A percentile compares a stretch with the other conserved stretches of the same genome.
phyloP scores from a whole-genome alignment of 2,888 invertebrate genomes.

The Lasioglossum leucozonium region DNA sequence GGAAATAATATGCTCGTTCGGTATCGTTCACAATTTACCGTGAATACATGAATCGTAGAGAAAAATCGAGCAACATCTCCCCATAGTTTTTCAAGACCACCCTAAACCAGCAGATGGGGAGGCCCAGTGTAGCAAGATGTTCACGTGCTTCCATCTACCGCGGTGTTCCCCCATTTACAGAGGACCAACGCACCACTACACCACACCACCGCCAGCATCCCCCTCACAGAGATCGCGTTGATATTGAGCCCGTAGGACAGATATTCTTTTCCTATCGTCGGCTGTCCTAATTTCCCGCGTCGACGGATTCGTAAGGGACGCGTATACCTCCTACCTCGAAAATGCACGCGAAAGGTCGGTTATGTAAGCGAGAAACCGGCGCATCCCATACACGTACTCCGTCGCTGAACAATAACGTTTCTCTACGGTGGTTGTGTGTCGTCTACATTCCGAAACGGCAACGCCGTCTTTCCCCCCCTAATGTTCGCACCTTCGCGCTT shows the following conservation, averaged over 20 bases:
- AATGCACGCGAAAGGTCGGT: constrained; percentile 49
- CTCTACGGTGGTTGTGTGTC: background rate
- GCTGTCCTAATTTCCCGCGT: constrained; percentile 34
- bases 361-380: constrained; percentile 55
- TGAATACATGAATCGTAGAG: background rate
- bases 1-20: background rate
- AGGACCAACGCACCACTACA: constrained; percentile 45
- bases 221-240: constrained; percentile 44
- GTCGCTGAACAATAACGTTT: constrained; percentile 26
- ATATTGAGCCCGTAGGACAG: constrained; percentile 34
- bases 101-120: constrained; percentile 17
- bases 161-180: constrained; percentile 57
- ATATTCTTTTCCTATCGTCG: constrained; percentile 15
- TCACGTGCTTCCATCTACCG: constrained; percentile 67
- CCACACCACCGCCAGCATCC: constrained; percentile 56
- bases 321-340: background rate
- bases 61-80: background rate
- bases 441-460: background rate
- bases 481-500: background rate
- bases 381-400: constrained; percentile 33
- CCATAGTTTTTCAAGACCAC: background rate
- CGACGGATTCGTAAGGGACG: constrained; percentile 25
- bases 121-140: constrained; percentile 31
- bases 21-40: background rate
- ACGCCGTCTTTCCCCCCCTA: background rate